Evolutionary conservation across 2,797 vertebrate species (phyloP).

Genomic region (Onychomys torridus): DNA sequence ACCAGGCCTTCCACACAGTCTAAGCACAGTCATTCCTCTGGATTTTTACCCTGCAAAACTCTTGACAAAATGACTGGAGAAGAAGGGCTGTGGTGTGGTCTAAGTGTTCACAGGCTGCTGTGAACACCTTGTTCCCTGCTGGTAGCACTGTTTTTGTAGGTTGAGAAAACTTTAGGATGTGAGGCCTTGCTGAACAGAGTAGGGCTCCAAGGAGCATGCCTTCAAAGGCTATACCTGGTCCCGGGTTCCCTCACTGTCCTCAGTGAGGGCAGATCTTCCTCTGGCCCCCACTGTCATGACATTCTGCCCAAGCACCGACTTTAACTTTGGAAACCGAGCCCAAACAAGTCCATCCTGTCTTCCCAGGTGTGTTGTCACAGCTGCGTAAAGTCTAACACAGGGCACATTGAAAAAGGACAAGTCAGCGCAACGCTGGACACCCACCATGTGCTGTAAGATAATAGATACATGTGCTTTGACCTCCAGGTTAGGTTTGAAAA

Average conservation of each 20-base stretch:
- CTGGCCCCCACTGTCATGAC: background rate
- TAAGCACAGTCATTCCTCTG: background rate
- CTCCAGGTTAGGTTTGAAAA: background rate
- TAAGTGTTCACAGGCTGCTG: background rate
- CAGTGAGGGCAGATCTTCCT: background rate
- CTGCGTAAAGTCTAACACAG: background rate
- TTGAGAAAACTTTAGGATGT: background rate
- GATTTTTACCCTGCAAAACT: background rate
- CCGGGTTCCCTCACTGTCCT: background rate
- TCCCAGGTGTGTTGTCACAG: too few relatives aligned
- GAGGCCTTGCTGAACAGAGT: background rate
- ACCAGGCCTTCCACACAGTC: background rate
- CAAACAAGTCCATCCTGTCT: background rate
- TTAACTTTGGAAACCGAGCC: background rate
- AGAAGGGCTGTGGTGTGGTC: background rate
- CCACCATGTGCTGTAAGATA: background rate
- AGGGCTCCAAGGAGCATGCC: background rate
- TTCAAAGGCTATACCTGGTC: background rate
- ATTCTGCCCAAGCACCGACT: background rate
- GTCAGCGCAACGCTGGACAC: background rate
- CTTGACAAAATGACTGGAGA: background rate
- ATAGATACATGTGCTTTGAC: background rate
- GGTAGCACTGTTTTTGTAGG: background rate
- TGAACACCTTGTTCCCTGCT: background rate
- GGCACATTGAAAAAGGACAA: background rate